Percentiles rank a stretch among this genome's conserved stretches.
Evolutionary conservation across 2,888 invertebrate genomes (phyloP).

Genomic region (Peribatodes rhomboidaria): DNA sequence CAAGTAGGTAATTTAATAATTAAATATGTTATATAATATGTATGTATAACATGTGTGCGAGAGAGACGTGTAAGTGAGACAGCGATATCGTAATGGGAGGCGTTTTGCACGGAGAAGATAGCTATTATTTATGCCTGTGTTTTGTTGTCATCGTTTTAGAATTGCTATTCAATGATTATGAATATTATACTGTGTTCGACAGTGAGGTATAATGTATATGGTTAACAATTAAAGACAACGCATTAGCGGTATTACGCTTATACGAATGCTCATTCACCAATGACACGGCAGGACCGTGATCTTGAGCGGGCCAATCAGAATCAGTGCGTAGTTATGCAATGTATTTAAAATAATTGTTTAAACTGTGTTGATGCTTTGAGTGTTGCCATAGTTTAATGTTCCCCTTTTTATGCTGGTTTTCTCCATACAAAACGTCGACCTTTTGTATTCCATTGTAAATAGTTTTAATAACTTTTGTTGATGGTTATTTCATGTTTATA

Average conservation of each 20-base stretch:
- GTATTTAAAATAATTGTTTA: too few relatives aligned
- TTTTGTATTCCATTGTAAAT: slow-evolving; percentile 71
- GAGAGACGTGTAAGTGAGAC: slow-evolving; percentile 21
- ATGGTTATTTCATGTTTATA: slow-evolving; percentile 78
- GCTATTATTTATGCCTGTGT: neutral
- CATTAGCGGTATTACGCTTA: too few relatives aligned
- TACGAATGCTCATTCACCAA: too few relatives aligned
- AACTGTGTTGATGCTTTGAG: neutral
- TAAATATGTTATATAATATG: slow-evolving; percentile 32
- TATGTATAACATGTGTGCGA: slow-evolving; percentile 26
- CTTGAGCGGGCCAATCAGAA: too few relatives aligned
- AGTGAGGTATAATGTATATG: too few relatives aligned
- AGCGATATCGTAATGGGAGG: slow-evolving; percentile 17
- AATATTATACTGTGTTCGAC: too few relatives aligned
- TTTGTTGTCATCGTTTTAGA: neutral
- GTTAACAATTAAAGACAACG: too few relatives aligned
- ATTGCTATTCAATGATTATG: too few relatives aligned
- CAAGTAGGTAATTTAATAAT: slow-evolving; percentile 35
- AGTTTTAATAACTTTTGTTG: slow-evolving; percentile 72
- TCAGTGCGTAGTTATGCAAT: too few relatives aligned
- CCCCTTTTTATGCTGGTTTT: slow-evolving; percentile 16
- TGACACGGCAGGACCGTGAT: too few relatives aligned
- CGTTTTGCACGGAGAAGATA: slow-evolving; percentile 26
- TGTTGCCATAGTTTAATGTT: neutral
- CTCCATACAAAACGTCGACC: slow-evolving; percentile 36